Base-by-base conservation (phyloP, 2,113 vertebrate species). In the Pelmatolapia mariae region DNA sequence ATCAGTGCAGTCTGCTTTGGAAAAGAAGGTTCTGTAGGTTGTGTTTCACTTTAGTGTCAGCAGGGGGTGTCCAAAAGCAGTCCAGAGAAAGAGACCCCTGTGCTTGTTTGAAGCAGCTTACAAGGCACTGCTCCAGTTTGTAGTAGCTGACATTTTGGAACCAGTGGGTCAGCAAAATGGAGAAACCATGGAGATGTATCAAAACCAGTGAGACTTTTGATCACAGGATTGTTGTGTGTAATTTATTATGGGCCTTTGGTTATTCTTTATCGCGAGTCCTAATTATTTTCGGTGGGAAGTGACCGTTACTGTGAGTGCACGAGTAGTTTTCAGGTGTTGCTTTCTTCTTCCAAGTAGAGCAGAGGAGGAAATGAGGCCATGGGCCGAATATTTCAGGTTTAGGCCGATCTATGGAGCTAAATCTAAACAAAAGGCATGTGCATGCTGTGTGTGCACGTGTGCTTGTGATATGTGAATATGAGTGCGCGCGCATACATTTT, bases 111-210 rank as follows among this genome's bases (percentile, higher is more conserved):
- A 89, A 87, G 85, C 86, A 59, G 86, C 90, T 81, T 83, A 61
- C 66, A 47, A 89, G 68, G 79, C 91, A 73, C 7, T 92, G 94
- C 90, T 95, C 93, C 91, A 92, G 92, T 94, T 94, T 94, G 92
- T 85, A 81, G 87, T 3, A 83, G 95, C 92, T 95, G 95, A 95
- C 95, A 95, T 96, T 96, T 96, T 94, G 92, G 92, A 95, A 95
- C 88, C 90, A 92, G 90, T 91, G 92, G 94, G 95, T 96, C 95
- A 96, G 95, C 95, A 95, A 89, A 95, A 95, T 83, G 90, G 90
- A 91, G 87, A 93, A 90, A 86, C 83, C 81, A 24, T 1, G 10
- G 84, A 93, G 86, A 94, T 90, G 90, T 43, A 93, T 95, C 83
- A 92, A 90, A 92, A 88, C 13, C 81, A 83, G 82, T 5, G 45